phyloP scores from a whole-genome alignment of 2,113 vertebrate species.

The Thryonomys swinderianus region DNA sequence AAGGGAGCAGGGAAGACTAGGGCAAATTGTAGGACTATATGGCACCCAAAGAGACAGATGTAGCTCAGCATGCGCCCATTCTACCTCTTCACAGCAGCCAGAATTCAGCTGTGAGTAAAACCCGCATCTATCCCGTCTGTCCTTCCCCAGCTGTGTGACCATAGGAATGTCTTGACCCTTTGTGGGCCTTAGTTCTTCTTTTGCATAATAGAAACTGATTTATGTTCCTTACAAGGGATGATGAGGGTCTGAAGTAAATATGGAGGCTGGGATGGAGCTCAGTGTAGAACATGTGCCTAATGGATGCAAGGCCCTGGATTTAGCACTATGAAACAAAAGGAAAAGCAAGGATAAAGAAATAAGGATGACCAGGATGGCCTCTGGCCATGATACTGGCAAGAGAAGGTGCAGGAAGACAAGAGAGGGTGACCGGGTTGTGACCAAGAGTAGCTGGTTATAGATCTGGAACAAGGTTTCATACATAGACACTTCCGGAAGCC shows the following conservation, averaged over 20 bases:
- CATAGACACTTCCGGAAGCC: background rate
- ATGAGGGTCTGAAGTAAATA: background rate
- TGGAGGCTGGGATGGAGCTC: background rate
- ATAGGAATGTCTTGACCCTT: background rate
- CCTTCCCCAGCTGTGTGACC: background rate
- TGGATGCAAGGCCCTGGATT: background rate
- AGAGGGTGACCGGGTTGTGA: background rate
- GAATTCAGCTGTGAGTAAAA: background rate
- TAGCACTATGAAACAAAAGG: background rate
- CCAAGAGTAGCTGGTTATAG: no score
- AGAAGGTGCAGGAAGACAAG: background rate
- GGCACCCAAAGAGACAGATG: background rate
- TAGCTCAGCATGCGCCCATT: no score
- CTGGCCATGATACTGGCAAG: background rate
- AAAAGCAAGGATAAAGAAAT: background rate
- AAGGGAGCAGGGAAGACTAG: background rate
- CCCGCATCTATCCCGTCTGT: background rate
- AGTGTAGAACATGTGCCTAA: background rate
- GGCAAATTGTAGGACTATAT: background rate
- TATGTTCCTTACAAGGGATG: background rate
- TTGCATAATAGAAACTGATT: background rate
- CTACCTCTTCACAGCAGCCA: background rate
- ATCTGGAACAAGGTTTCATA: background rate
- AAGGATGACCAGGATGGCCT: background rate
- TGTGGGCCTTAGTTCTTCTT: background rate